These are phyloP conservation scores for Orgyia antiqua DNA, from an alignment of 2,888 invertebrate genomes.

Conservation along the genomic window DNA sequence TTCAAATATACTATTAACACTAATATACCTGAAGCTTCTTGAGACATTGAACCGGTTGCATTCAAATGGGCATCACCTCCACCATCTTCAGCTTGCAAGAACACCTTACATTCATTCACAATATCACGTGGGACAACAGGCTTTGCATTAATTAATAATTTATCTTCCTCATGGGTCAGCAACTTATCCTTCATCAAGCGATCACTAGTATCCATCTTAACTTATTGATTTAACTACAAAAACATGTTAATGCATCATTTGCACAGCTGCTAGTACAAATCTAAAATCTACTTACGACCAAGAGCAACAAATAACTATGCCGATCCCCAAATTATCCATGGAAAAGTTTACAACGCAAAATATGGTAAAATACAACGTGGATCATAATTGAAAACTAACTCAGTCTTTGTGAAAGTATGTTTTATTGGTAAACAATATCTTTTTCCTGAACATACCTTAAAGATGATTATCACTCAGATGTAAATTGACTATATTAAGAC, in stretches of 20 bases:
- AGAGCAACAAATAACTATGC: too few species aligned
- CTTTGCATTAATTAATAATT: slow-evolving; percentile 36
- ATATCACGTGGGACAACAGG: slow-evolving; percentile 52
- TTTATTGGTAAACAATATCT: too few species aligned
- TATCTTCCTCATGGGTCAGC: slow-evolving; percentile 33
- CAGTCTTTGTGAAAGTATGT: too few species aligned
- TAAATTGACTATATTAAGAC: too few species aligned
- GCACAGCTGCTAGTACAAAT: slow-evolving; percentile 13
- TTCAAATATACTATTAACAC: too few species aligned
- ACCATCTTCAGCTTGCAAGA: slow-evolving; percentile 64
- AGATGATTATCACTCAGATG: too few species aligned
- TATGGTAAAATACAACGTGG: too few species aligned
- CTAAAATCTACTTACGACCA: too few species aligned
- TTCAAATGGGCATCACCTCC: slow-evolving; percentile 56
- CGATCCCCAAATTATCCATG: too few species aligned
- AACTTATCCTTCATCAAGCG: slow-evolving; percentile 33
- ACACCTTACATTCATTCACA: slow-evolving; percentile 65
- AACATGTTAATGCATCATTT: slow-evolving; percentile 4
- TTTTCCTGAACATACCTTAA: too few species aligned
- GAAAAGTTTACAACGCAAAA: too few species aligned
- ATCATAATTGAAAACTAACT: too few species aligned
- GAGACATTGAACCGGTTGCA: slow-evolving; percentile 29
- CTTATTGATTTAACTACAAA: slow-evolving; percentile 15
- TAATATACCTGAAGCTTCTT: not conserved
- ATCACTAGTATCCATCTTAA: slow-evolving; percentile 54